Percentiles rank a stretch among this genome's conserved stretches.
Conservation (phyloP, 2,888 invertebrate genomes). For the Chironomus tentans region DNA sequence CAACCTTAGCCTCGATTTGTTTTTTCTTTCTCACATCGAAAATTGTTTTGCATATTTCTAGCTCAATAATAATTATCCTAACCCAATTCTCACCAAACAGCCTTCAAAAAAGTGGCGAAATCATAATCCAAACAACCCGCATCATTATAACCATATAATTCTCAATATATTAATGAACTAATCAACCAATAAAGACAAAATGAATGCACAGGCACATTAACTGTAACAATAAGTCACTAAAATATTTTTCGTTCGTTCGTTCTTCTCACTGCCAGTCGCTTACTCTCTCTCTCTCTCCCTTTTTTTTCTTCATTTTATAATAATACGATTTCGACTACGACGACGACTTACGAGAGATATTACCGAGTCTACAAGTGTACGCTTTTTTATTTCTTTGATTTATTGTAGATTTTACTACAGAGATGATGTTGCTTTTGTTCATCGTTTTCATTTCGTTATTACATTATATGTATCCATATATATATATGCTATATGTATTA, state of each 20-base stretch:
- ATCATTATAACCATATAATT: not conserved
- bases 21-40: too few relatives aligned
- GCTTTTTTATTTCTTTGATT: constrained; percentile 25
- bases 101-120: too few relatives aligned
- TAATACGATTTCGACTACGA: not conserved
- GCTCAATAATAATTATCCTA: too few relatives aligned
- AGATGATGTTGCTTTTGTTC: not conserved
- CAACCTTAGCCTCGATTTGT: too few relatives aligned
- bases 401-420: constrained; percentile 17
- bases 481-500: not conserved
- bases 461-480: not conserved
- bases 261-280: not conserved
- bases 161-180: not conserved
- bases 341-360: not conserved
- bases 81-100: too few relatives aligned
- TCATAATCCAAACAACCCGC: not conserved
- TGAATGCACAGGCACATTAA: not conserved
- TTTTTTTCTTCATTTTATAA: not conserved
- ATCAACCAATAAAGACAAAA: not conserved
- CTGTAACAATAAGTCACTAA: not conserved
- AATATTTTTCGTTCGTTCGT: not conserved
- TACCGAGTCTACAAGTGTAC: constrained; percentile 23
- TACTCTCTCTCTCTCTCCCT: not conserved
- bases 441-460: not conserved
- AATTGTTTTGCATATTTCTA: too few relatives aligned